phyloP scores from a whole-genome alignment of 1,140 invertebrate species.

The Ceratosolen solmsi region DNA sequence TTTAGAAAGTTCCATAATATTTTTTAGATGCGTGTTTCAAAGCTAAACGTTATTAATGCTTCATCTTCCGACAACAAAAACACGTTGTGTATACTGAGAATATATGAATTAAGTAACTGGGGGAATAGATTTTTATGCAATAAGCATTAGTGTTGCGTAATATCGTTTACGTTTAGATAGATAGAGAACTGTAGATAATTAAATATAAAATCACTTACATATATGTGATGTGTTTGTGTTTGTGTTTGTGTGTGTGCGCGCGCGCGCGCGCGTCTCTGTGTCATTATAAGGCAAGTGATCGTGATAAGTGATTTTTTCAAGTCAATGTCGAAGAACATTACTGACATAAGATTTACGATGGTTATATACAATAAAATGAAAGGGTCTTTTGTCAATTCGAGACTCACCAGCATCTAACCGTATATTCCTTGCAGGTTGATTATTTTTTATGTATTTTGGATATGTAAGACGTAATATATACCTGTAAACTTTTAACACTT shows the following conservation, averaged over 20 bases:
- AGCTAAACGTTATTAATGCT: neutral
- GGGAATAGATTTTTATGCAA: neutral
- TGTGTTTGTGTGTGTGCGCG: too few relatives aligned
- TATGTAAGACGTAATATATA: neutral
- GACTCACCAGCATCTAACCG: neutral
- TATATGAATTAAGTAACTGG: neutral
- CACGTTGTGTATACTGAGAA: neutral
- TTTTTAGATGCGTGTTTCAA: neutral
- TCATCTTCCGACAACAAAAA: neutral
- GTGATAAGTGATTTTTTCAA: neutral
- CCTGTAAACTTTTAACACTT: conserved; percentile 3
- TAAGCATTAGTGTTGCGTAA: neutral
- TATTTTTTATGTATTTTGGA: neutral
- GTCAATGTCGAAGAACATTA: neutral
- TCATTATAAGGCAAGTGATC: neutral
- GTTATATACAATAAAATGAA: neutral
- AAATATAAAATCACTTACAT: neutral
- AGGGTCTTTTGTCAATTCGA: conserved; percentile 1
- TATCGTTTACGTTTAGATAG: neutral
- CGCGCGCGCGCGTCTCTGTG: too few relatives aligned
- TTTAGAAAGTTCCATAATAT: neutral
- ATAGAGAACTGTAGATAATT: neutral
- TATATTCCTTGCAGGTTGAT: neutral
- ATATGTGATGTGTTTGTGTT: too few relatives aligned
- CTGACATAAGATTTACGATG: neutral